Conservation (phyloP, 1,140 invertebrate genomes). For the Dinoponera quadriceps region DNA sequence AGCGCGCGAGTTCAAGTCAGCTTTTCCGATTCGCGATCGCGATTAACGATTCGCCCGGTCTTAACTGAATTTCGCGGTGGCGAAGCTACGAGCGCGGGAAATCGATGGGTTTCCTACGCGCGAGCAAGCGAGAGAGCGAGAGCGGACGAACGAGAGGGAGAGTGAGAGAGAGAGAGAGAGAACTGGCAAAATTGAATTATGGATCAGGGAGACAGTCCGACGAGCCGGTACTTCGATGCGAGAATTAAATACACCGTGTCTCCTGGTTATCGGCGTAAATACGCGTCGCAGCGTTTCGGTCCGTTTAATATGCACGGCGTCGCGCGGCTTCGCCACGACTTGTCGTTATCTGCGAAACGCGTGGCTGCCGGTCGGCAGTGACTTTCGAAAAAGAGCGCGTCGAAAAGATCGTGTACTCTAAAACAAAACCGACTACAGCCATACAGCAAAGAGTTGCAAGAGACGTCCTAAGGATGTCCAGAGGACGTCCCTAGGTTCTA, state of each 20-base stretch:
- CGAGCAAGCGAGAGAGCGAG: background rate
- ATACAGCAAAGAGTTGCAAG: too few species aligned
- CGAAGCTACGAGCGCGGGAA: background rate
- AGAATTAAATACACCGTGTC: slow-evolving; percentile 8
- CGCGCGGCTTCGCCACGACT: slow-evolving; percentile 2
- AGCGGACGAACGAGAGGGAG: background rate
- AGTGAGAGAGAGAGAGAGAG: background rate
- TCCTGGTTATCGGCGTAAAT: slow-evolving; percentile 23
- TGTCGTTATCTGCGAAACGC: background rate
- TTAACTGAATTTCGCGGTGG: slow-evolving; percentile 33
- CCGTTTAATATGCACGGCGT: background rate
- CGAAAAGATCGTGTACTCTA: background rate
- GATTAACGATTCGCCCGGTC: slow-evolving; percentile 42
- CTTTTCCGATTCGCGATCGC: slow-evolving; percentile 33
- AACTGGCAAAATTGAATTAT: slow-evolving; percentile 2
- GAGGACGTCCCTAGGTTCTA: too few species aligned
- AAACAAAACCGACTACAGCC: background rate
- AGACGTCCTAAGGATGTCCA: too few species aligned
- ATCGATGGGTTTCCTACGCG: slow-evolving; percentile 8
- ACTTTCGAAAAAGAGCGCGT: background rate
- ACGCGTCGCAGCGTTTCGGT: slow-evolving; percentile 1
- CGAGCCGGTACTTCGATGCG: background rate
- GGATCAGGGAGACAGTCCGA: background rate
- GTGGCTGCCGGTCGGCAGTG: background rate
- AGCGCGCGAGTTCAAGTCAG: slow-evolving; percentile 5